Conservation (phyloP, 2,888 invertebrate genomes). For the Craniophora ligustri region DNA sequence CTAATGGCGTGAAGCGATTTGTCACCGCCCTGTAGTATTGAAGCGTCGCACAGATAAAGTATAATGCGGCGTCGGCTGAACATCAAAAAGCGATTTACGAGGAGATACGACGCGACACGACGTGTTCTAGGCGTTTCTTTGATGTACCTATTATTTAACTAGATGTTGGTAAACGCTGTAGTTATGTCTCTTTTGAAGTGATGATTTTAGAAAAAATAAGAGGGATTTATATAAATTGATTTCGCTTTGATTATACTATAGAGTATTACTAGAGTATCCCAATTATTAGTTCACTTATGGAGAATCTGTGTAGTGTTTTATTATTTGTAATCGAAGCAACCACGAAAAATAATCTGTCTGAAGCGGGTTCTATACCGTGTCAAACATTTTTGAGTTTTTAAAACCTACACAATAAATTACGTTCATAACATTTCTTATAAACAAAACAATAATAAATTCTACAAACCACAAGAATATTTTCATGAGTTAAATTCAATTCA, state of each 20-base stretch:
- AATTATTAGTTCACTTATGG: no score
- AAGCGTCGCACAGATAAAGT: constrained; percentile 34
- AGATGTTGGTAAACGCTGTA: background rate
- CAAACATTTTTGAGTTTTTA: no score
- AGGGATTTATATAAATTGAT: background rate
- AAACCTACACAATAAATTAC: no score
- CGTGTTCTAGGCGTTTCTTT: constrained; percentile 1
- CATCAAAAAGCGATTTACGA: constrained; percentile 55
- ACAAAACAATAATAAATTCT: no score
- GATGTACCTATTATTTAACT: constrained; percentile 36
- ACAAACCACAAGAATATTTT: no score
- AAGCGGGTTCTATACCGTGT: no score
- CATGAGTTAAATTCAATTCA: no score
- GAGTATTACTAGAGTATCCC: no score
- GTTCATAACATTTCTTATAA: no score
- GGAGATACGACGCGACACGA: constrained; percentile 12
- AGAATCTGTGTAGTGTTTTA: no score
- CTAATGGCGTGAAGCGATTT: constrained; percentile 42
- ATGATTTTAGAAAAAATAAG: background rate
- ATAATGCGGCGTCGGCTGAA: constrained; percentile 29
- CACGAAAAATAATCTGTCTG: no score
- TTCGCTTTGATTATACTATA: background rate
- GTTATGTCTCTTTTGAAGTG: background rate
- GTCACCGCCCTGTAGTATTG: constrained; percentile 22
- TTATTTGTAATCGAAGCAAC: no score